These are phyloP conservation scores for Enteromius viviparus DNA, from an alignment of 2,797 vertebrate genomes.

Conservation along the genomic window DNA sequence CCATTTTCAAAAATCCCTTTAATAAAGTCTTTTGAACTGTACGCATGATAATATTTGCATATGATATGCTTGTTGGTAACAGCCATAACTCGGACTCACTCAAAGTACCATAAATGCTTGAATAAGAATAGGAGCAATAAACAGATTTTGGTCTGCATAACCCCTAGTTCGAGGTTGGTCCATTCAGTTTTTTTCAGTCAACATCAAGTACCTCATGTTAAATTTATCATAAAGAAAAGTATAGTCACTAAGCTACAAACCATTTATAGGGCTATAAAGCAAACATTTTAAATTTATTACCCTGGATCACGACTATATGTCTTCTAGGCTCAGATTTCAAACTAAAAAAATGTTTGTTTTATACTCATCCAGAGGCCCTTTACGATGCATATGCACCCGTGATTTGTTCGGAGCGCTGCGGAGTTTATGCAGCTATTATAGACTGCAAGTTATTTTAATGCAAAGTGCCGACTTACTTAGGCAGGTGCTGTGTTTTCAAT, in stretches of 20 bases:
- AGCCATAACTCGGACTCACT: neutral
- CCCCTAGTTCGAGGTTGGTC: neutral
- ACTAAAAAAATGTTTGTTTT: neutral
- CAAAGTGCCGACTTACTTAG: too few species aligned
- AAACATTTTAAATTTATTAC: conserved; percentile 12
- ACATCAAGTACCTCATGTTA: conserved; percentile 17
- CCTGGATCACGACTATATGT: conserved; percentile 5
- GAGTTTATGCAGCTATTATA: too few species aligned
- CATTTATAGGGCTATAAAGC: conserved; percentile 42
- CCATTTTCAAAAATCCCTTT: too few species aligned
- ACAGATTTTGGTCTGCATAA: neutral
- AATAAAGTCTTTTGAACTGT: neutral
- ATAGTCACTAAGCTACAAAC: neutral
- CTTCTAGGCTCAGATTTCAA: neutral
- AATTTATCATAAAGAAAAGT: conserved; percentile 29
- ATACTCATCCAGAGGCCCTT: neutral
- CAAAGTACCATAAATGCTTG: neutral
- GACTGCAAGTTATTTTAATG: too few species aligned
- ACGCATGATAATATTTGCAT: neutral
- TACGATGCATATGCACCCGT: neutral
- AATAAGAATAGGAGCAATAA: neutral
- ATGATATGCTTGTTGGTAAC: neutral
- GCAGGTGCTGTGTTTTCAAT: too few species aligned
- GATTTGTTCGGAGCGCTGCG: conserved; percentile 7
- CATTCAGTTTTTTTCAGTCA: neutral